phyloP scores from a whole-genome alignment of 1,140 invertebrate species.

The Leptinotarsa lineolata region DNA sequence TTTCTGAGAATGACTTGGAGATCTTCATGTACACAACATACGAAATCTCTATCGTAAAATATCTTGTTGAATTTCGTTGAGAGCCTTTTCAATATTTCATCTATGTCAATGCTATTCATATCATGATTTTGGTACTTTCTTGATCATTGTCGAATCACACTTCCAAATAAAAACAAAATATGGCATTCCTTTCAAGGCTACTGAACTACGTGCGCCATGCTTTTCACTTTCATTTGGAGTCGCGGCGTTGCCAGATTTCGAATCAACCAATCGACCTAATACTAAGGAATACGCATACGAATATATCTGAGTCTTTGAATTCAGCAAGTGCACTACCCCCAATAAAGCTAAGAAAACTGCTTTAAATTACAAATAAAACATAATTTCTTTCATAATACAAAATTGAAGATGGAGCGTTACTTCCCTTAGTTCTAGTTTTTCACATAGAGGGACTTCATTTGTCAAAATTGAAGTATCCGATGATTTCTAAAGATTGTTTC shows the following conservation, averaged over 20 bases:
- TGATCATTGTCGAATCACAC: neutral
- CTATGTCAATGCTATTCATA: conserved; percentile 44
- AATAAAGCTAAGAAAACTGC: too few species aligned
- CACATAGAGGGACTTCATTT: too few species aligned
- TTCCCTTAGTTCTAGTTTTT: too few species aligned
- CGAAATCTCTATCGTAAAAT: conserved; percentile 48
- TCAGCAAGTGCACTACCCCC: too few species aligned
- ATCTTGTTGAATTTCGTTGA: conserved; percentile 49
- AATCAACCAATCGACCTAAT: too few species aligned
- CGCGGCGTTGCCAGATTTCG: neutral
- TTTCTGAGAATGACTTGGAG: conserved; percentile 41
- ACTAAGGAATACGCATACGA: too few species aligned
- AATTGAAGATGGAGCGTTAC: too few species aligned
- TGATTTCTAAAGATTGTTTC: too few species aligned
- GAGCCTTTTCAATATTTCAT: conserved; percentile 44
- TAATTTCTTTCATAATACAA: too few species aligned
- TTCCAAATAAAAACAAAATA: neutral
- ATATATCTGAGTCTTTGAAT: too few species aligned
- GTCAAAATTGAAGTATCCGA: too few species aligned
- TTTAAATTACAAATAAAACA: too few species aligned
- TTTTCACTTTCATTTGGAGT: neutral
- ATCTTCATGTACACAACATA: conserved; percentile 46
- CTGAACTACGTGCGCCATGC: neutral
- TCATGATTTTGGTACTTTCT: conserved; percentile 23
- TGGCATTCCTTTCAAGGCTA: neutral